Evolutionary conservation across 2,888 invertebrate species (phyloP), one percentile per base, ranked within the genome.

Genomic region (Uropetala carovei): DNA sequence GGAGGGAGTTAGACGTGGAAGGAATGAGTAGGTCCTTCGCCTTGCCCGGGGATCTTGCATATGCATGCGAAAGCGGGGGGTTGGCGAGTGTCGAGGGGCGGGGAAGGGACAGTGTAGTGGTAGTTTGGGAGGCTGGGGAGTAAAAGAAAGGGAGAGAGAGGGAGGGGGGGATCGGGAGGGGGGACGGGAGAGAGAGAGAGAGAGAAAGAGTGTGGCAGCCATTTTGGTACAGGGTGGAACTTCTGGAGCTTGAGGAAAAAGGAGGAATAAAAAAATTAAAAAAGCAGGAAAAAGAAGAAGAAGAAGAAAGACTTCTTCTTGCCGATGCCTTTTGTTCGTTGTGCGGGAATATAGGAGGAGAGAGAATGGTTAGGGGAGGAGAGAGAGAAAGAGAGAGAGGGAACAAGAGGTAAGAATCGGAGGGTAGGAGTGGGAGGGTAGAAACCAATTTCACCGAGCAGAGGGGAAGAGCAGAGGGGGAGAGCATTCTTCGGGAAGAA

Each of bases 41-140:
- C 92, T 59, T 58, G 59, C 86, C 89, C 89, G 89, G 83, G 89
- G 89, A 89, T 89, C 89, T 89, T 89, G 89, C 89, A 89, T 89
- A 89, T 89, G 89, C 89, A 89, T 89, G 89, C 89, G 89, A 64
- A 68, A 89, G 89, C 60, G 64, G 64, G 64, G 83, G 89, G 64
- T 5, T 30, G 22, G 85, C 58, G 58, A n/a, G 18, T 30, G 83
- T 18, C 18, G 27, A 57, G 57, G 56, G n/a, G 56, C 16, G n/a
- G 57, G 18, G 57, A n/a, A 27, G n/a, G 75, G n/a, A 82, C 14
- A 7, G 82, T 43, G 43, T 43, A 43, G 18, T 75, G 22, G 22
- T 13, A 75, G 22, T 8, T 27, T 27, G 75, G n/a, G 18, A 22
- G 4, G 75, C 27, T 22, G n/a, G 75, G 27, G 75, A 75, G 27